Evolutionary conservation across 2,113 vertebrate genomes (phyloP).

Genomic region (Proteles cristata): DNA sequence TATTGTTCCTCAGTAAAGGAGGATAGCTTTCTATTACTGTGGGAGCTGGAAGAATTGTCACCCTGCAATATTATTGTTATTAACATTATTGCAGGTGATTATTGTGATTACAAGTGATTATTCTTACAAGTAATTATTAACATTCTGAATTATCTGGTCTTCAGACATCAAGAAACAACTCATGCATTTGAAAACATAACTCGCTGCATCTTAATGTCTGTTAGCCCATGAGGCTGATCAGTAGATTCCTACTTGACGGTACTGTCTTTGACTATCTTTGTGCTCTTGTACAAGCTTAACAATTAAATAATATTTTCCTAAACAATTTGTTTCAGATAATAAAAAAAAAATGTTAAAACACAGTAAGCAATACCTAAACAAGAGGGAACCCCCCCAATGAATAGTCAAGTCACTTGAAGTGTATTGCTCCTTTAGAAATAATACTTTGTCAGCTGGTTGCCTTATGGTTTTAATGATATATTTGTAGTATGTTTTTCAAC

Average conservation of each 20-base stretch:
- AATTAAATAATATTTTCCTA: conserved; percentile 9
- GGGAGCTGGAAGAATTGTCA: conserved; percentile 44
- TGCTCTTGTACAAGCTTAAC: background rate
- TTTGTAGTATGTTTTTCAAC: background rate
- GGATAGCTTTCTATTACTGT: conserved; percentile 19
- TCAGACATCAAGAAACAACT: conserved; percentile 32
- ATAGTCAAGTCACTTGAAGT: background rate
- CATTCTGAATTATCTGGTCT: conserved; percentile 13
- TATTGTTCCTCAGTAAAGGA: conserved; percentile 70
- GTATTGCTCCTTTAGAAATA: background rate
- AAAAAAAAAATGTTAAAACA: background rate
- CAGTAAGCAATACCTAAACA: background rate
- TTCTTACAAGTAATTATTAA: conserved; percentile 56
- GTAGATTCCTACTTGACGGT: background rate
- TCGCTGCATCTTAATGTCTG: background rate
- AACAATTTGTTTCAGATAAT: background rate
- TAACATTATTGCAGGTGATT: conserved; percentile 69
- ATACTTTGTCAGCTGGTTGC: background rate
- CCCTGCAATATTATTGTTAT: conserved; percentile 56
- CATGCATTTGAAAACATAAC: conserved; percentile 52
- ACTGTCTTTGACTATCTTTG: background rate
- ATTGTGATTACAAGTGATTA: conserved; percentile 66
- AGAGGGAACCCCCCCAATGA: background rate
- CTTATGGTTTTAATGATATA: background rate
- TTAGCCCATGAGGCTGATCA: background rate